Conservation (phyloP, 2,888 invertebrate genomes). For the Sylvicola cinctus region DNA sequence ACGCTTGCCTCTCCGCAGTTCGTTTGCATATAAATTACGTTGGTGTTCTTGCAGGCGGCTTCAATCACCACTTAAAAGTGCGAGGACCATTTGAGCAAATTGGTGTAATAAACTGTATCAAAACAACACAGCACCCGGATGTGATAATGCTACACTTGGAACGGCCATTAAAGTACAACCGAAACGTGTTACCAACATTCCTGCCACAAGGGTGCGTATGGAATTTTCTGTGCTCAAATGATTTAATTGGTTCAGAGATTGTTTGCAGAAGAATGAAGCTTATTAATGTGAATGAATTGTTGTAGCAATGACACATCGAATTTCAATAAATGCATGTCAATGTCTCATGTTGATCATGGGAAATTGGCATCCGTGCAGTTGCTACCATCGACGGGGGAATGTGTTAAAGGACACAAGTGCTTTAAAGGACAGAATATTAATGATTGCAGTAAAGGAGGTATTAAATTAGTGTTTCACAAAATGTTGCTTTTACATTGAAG, state of each 20-base stretch:
- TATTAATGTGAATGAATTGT: not conserved
- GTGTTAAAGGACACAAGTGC: constrained; percentile 32
- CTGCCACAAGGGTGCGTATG: constrained; percentile 29
- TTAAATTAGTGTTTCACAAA: too few relatives aligned
- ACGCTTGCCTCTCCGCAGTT: constrained; percentile 26
- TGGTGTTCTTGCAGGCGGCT: constrained; percentile 44
- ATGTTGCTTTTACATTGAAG: too few relatives aligned
- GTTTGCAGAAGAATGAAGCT: too few relatives aligned
- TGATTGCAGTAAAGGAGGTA: too few relatives aligned
- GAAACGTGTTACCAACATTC: constrained; percentile 43
- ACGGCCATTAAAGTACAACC: constrained; percentile 32
- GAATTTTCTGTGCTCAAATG: not conserved
- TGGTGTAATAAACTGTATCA: constrained; percentile 35
- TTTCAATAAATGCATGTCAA: constrained; percentile 36
- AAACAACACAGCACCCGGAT: constrained; percentile 33
- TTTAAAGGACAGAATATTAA: constrained; percentile 24
- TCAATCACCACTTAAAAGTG: constrained; percentile 33
- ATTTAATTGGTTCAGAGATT: too few relatives aligned
- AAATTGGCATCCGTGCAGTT: constrained; percentile 30
- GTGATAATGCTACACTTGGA: constrained; percentile 41
- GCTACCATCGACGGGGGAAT: constrained; percentile 28
- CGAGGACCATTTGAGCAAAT: constrained; percentile 50
- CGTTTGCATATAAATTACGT: constrained; percentile 28
- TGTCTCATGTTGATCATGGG: constrained; percentile 32
- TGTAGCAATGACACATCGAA: constrained; percentile 12